Percentiles rank a stretch among this genome's conserved stretches.
These are phyloP conservation scores for Mamestra configurata DNA, from an alignment of 1,140 invertebrate genomes.

Conservation along the genomic window DNA sequence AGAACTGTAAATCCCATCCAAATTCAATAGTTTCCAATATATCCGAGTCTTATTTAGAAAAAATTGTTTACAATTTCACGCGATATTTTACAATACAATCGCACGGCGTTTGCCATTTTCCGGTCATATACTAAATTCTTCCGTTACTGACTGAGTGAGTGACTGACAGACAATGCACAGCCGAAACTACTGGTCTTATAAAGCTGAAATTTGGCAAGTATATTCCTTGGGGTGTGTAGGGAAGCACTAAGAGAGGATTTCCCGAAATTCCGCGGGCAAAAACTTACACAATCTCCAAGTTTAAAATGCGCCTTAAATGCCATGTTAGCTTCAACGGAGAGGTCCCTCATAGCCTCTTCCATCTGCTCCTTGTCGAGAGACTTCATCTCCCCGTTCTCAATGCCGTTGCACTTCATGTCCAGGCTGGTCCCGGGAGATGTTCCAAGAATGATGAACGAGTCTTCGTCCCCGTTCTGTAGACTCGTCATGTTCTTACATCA, in stretches of 20 bases:
- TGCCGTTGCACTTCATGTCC: conserved; percentile 69
- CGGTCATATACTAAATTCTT: too few relatives aligned
- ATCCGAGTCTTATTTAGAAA: too few relatives aligned
- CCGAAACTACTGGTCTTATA: background rate
- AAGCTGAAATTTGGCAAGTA: too few relatives aligned
- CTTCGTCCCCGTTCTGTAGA: conserved; percentile 73
- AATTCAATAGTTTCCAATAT: too few relatives aligned
- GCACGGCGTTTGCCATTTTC: too few relatives aligned
- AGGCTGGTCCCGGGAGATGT: conserved; percentile 78
- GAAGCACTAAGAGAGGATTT: too few relatives aligned
- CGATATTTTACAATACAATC: too few relatives aligned
- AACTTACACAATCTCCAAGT: conserved; percentile 76
- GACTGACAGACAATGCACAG: background rate
- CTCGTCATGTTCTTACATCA: conserved; percentile 72
- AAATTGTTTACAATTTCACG: too few relatives aligned
- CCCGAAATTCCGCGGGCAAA: background rate
- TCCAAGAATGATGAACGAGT: conserved; percentile 82
- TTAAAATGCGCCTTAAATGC: conserved; percentile 77
- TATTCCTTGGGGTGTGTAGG: too few relatives aligned
- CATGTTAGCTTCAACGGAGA: conserved; percentile 72
- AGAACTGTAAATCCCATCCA: too few relatives aligned
- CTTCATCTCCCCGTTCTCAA: conserved; percentile 58
- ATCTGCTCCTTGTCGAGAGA: conserved; percentile 68
- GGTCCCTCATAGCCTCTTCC: conserved; percentile 77
- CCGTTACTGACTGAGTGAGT: too few relatives aligned